Conservation (phyloP, 2,113 vertebrate genomes). For the Lepisosteus osseus region DNA sequence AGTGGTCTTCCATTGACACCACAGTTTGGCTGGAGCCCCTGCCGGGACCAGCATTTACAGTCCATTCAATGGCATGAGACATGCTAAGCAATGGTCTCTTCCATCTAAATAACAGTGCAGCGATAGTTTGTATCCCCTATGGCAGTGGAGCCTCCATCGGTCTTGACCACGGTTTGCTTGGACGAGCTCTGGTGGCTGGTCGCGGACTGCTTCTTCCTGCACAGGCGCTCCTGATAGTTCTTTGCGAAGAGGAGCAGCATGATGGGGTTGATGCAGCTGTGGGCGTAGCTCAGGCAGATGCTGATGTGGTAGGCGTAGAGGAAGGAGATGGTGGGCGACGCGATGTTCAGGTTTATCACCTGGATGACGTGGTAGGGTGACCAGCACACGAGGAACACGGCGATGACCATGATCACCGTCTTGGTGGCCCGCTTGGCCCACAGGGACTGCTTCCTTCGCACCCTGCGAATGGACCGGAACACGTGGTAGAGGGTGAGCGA, state of each 20-base stretch:
- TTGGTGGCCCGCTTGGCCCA: slow-evolving; percentile 71
- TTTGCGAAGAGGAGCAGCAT: slow-evolving; percentile 73
- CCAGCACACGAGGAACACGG: slow-evolving; percentile 71
- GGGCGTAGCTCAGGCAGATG: slow-evolving; percentile 75
- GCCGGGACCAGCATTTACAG: no score
- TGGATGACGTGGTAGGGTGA: slow-evolving; percentile 77
- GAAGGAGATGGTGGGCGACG: slow-evolving; percentile 55
- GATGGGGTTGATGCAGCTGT: slow-evolving; percentile 78
- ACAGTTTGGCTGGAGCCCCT: no score
- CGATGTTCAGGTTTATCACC: slow-evolving; percentile 68
- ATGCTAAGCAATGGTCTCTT: no score
- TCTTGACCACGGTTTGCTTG: slow-evolving; percentile 60
- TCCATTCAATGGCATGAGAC: neutral
- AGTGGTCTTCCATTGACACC: no score
- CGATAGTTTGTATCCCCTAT: slow-evolving; percentile 45
- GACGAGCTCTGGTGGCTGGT: slow-evolving; percentile 53
- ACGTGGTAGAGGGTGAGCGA: slow-evolving; percentile 74
- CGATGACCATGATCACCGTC: slow-evolving; percentile 74
- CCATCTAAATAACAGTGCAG: slow-evolving; percentile 47
- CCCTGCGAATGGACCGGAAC: slow-evolving; percentile 70
- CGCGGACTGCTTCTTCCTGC: slow-evolving; percentile 34
- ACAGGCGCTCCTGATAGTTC: slow-evolving; percentile 71
- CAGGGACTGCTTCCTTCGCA: slow-evolving; percentile 67
- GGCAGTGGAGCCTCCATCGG: slow-evolving; percentile 48
- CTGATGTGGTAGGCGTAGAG: slow-evolving; percentile 72